Evolutionary conservation across 2,797 vertebrate genomes (phyloP).

Genomic region (Gambelia wislizenii): DNA sequence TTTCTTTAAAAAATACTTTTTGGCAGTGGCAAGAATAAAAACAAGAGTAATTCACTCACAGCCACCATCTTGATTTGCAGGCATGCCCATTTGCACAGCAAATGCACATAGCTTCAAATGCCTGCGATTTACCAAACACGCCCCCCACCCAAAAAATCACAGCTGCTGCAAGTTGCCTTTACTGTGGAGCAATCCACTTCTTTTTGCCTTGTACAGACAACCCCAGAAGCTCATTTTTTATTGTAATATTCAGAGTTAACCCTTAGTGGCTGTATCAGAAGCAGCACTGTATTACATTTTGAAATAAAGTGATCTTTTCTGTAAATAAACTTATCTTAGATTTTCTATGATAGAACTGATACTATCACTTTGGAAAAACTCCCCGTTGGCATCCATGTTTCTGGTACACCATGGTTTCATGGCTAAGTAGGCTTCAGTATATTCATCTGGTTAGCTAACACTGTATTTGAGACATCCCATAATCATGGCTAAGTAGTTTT

Average conservation of each 20-base stretch:
- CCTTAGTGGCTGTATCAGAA: too few species aligned
- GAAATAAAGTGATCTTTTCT: background rate
- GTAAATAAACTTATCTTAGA: background rate
- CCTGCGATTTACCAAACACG: too few species aligned
- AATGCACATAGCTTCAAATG: too few species aligned
- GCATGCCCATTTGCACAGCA: too few species aligned
- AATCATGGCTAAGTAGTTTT: conserved; percentile 32
- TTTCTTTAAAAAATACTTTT: too few species aligned
- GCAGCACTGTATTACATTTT: background rate
- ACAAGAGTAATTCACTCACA: too few species aligned
- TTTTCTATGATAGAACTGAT: background rate
- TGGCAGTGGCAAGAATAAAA: too few species aligned
- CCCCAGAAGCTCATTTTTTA: background rate
- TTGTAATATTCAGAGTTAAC: background rate
- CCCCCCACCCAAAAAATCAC: too few species aligned
- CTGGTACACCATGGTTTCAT: conserved; percentile 17
- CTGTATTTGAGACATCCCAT: conserved; percentile 21
- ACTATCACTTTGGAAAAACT: conserved; percentile 50
- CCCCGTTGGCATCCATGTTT: background rate
- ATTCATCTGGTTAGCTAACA: background rate
- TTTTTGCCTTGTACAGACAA: too few species aligned
- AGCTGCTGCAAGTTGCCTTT: too few species aligned
- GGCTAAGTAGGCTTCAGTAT: background rate
- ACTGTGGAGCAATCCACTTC: too few species aligned
- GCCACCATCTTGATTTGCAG: too few species aligned